A percentile compares a stretch with the other conserved stretches of the same genome.
These are phyloP conservation scores for Protonibea diacanthus DNA, from an alignment of 2,797 vertebrate genomes.

Conservation along the genomic window DNA sequence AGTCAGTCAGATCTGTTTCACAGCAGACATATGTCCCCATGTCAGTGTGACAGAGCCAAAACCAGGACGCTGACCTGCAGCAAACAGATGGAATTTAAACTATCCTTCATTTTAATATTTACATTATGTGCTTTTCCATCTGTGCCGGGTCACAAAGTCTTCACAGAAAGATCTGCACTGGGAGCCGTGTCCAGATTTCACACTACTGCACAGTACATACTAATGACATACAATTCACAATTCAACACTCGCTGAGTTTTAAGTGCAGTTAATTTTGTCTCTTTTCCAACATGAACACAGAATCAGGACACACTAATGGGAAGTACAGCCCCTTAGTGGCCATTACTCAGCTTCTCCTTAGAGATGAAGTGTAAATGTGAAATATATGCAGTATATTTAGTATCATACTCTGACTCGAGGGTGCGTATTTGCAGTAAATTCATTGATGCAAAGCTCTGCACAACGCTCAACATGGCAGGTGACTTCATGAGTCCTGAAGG, in stretches of 20 bases:
- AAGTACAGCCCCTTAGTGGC: slow-evolving; percentile 48
- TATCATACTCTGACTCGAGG: not conserved
- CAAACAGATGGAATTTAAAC: not conserved
- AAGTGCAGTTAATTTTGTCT: not conserved
- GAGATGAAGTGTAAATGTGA: not conserved
- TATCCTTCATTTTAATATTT: not conserved
- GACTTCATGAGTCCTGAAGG: not conserved
- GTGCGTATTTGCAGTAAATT: not conserved
- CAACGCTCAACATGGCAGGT: not conserved
- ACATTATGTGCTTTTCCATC: not conserved
- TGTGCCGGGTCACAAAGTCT: not conserved
- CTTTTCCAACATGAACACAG: not conserved
- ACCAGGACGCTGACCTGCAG: not conserved
- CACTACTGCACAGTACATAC: not conserved
- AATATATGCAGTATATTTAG: accelerated
- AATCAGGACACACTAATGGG: not conserved
- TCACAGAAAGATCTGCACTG: not conserved
- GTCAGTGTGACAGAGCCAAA: not conserved
- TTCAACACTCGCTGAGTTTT: not conserved
- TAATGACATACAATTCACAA: too few relatives aligned
- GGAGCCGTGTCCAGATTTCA: not conserved
- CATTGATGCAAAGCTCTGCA: not conserved
- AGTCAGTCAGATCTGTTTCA: not conserved
- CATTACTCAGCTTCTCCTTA: not conserved
- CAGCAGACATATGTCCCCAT: not conserved